A percentile compares a stretch with the other conserved stretches of the same genome.
phyloP scores from a whole-genome alignment of 1,140 invertebrate species.

The Ostrea denselamellosa region DNA sequence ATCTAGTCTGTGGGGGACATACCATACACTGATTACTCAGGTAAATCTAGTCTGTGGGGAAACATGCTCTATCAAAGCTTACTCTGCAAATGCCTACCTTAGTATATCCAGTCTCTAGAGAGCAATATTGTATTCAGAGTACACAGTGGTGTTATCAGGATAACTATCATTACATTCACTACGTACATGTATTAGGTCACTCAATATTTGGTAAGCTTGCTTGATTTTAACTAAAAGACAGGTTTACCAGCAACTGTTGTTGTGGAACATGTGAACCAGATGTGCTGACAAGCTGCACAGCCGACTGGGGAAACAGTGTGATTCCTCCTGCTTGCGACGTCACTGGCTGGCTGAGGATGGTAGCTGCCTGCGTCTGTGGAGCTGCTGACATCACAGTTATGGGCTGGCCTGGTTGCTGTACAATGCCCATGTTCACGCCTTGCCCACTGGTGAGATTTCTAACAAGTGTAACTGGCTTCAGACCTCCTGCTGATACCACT shows the following conservation, averaged over 20 bases:
- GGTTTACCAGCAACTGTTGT: slow-evolving; percentile 54
- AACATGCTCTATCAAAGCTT: too few species aligned
- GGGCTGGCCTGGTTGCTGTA: slow-evolving; percentile 55
- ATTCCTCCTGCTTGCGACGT: slow-evolving; percentile 49
- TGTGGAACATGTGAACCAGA: slow-evolving; percentile 47
- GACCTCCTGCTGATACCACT: slow-evolving; percentile 52
- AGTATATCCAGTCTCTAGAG: too few species aligned
- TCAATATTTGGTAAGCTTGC: too few species aligned
- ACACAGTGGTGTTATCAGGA: too few species aligned
- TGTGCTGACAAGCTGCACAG: slow-evolving; percentile 55
- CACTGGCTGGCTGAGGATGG: slow-evolving; percentile 56
- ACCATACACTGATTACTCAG: too few species aligned
- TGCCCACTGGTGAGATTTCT: slow-evolving; percentile 50
- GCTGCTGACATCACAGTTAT: slow-evolving; percentile 47
- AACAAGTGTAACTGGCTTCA: slow-evolving; percentile 56
- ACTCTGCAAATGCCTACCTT: too few species aligned
- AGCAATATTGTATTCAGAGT: too few species aligned
- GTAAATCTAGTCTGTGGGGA: too few species aligned
- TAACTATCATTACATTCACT: too few species aligned
- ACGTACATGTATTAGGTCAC: too few species aligned
- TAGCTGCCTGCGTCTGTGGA: neutral
- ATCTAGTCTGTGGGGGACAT: too few species aligned
- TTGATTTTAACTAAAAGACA: neutral
- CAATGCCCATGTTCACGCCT: slow-evolving; percentile 44
- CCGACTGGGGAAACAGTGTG: slow-evolving; percentile 48